Base-by-base conservation (phyloP, 2,888 invertebrate genomes). In the Crematogaster levior region DNA sequence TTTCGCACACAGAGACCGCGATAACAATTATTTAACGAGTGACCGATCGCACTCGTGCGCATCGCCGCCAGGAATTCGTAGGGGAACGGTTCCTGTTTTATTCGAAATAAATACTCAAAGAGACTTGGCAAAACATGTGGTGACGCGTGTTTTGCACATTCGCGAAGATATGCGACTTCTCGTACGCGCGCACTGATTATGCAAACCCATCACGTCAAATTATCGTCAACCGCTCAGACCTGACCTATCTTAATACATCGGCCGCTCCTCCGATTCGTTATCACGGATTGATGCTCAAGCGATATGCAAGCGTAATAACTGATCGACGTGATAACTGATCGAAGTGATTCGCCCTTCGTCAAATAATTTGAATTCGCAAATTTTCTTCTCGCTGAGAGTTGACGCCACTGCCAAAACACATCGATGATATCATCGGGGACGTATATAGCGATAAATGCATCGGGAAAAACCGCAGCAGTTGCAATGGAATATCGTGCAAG, bases 21-120 rank as follows among this genome's bases (percentile, higher is more conserved):
- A 81, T 81, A 81, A 81, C 48, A 30, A 61, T 58, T 75, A 81
- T 6, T 81, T 58, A 58, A 77, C 53, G 56, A 77, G 53, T 21
- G 27, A 10, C 27, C 21, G 30, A 70, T 51, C 46, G 61, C n/a
- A 12, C 15, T 37, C 7, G 27, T 63, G 21, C 48, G 7, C 30
- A n/a, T n/a, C n/a, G n/a, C 18, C 37, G n/a, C 18, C 21, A 18
- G 68, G 10, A 18, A 70, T 5, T 40, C 30, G 48, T 15, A 30
- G 34, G 34, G 34, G 6, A 3, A 34, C 34, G n/a, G n/a, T n/a
- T n/a, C n/a, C n/a, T n/a, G n/a, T n/a, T n/a, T n/a, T n/a, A n/a
- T n/a, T n/a, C n/a, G n/a, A n/a, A n/a, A n/a, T n/a, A n/a, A n/a
- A n/a, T n/a, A n/a, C n/a, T n/a, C n/a, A n/a, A 48, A 58, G 15